Evolutionary conservation across 1,140 invertebrate species (phyloP).

Genomic region (Zaprionus camerounensis): DNA sequence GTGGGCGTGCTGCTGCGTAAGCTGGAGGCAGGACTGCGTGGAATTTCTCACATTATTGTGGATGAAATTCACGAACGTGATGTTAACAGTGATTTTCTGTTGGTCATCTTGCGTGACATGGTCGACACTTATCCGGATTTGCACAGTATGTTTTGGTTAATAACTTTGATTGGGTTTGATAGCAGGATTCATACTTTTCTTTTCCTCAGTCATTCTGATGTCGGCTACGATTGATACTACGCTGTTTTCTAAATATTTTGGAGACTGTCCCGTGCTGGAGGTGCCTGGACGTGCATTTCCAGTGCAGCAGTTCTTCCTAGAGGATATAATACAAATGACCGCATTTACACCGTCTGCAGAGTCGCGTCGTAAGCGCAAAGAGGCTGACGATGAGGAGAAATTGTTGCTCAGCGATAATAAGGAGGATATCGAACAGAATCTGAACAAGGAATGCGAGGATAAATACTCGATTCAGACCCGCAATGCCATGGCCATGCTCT

Average conservation of each 20-base stretch:
- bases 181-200: background rate
- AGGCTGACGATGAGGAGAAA: slow-evolving; percentile 88
- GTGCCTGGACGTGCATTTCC: slow-evolving; percentile 92
- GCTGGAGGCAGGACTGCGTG: slow-evolving; percentile 93
- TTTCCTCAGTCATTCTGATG: slow-evolving; percentile 93
- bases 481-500: slow-evolving; percentile 90
- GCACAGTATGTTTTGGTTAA: slow-evolving; percentile 84
- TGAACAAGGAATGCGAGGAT: slow-evolving; percentile 87
- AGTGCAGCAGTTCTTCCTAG: slow-evolving; percentile 94
- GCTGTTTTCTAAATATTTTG: slow-evolving; percentile 96
- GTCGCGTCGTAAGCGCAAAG: slow-evolving; percentile 88
- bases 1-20: slow-evolving; percentile 96
- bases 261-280: slow-evolving; percentile 91
- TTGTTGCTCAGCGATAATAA: slow-evolving; percentile 74
- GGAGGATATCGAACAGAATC: slow-evolving; percentile 90
- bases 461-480: slow-evolving; percentile 88
- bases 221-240: slow-evolving; percentile 98
- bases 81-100: slow-evolving; percentile 97
- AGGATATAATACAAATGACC: slow-evolving; percentile 93
- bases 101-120: slow-evolving; percentile 97
- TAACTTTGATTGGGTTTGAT: background rate
- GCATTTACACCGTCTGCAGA: slow-evolving; percentile 91
- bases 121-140: slow-evolving; percentile 95
- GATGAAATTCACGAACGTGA: slow-evolving; percentile 99
- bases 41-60: slow-evolving; percentile 95